Percentiles rank a stretch among this genome's conserved stretches.
These are phyloP conservation scores for Tympanoctomys barrerae DNA, from an alignment of 2,797 vertebrate species.

Conservation along the genomic window DNA sequence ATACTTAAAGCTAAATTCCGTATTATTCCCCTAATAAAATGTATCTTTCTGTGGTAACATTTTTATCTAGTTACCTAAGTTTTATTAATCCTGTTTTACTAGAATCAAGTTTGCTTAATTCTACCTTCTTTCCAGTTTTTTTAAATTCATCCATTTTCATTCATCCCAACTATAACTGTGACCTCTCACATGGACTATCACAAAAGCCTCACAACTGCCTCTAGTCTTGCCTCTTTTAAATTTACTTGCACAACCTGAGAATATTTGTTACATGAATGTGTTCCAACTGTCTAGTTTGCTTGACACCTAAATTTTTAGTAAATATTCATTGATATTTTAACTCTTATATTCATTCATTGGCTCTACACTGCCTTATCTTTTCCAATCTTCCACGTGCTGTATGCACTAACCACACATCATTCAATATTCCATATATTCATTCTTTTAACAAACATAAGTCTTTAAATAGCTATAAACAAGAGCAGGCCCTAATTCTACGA, in stretches of 20 bases:
- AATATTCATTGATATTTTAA: not conserved
- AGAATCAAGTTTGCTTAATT: not conserved
- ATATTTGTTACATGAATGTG: not conserved
- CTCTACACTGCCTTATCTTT: not conserved
- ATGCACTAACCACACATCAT: not conserved
- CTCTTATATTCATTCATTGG: constrained; percentile 12
- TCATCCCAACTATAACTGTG: not conserved
- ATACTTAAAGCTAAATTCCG: not conserved
- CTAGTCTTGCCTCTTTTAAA: not conserved
- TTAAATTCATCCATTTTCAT: not conserved
- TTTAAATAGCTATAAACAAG: not conserved
- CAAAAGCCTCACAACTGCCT: not conserved
- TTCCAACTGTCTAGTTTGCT: not conserved
- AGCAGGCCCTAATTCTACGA: not conserved
- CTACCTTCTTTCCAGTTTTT: not conserved
- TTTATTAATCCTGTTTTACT: constrained; percentile 22
- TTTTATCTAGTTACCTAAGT: not conserved
- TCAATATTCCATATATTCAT: constrained; percentile 46
- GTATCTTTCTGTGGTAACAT: not conserved
- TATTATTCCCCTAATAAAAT: not conserved
- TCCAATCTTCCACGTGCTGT: not conserved
- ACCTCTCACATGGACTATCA: not conserved
- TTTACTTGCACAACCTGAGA: not conserved
- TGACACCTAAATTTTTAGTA: constrained; percentile 3
- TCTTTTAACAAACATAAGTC: not conserved